Percentiles rank a stretch among this genome's conserved stretches.
phyloP scores from a whole-genome alignment of 1,140 invertebrate genomes.

The Drosophila pseudoobscura region DNA sequence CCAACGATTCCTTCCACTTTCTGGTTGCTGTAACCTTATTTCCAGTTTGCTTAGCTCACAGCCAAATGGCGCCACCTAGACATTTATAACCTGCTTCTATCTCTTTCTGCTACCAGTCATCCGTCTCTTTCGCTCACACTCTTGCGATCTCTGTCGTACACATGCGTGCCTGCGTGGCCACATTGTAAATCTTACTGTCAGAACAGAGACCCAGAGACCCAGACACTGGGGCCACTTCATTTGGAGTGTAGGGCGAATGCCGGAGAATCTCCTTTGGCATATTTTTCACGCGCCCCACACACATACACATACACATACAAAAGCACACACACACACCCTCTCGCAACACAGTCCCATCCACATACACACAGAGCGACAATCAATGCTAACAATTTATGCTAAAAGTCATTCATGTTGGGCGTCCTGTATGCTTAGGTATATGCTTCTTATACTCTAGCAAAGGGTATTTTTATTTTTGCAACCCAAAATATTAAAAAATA shows the following conservation, averaged over 20 bases:
- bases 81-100: slow-evolving; percentile 64
- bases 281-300: slow-evolving; percentile 47
- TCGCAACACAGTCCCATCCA: background rate
- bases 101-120: background rate
- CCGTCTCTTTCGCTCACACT: slow-evolving; percentile 10
- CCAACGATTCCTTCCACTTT: slow-evolving; percentile 9
- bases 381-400: slow-evolving; percentile 69
- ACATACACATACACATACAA: background rate
- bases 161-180: slow-evolving; percentile 58
- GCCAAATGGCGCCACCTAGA: slow-evolving; percentile 76
- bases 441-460: background rate
- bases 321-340: slow-evolving; percentile 3
- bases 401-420: slow-evolving; percentile 61
- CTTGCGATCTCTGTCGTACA: slow-evolving; percentile 21
- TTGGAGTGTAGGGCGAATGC: slow-evolving; percentile 23
- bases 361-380: slow-evolving; percentile 39
- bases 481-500: too few relatives aligned
- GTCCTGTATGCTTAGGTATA: slow-evolving; percentile 29
- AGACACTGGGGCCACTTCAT: slow-evolving; percentile 61
- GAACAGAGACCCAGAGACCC: slow-evolving; percentile 44
- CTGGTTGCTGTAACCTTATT: slow-evolving; percentile 58
- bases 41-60: slow-evolving; percentile 57
- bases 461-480: background rate
- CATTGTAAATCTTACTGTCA: slow-evolving; percentile 80
- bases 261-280: slow-evolving; percentile 43